Base-by-base conservation (phyloP, 2,888 invertebrate genomes). In the Pelosia muscerda region DNA sequence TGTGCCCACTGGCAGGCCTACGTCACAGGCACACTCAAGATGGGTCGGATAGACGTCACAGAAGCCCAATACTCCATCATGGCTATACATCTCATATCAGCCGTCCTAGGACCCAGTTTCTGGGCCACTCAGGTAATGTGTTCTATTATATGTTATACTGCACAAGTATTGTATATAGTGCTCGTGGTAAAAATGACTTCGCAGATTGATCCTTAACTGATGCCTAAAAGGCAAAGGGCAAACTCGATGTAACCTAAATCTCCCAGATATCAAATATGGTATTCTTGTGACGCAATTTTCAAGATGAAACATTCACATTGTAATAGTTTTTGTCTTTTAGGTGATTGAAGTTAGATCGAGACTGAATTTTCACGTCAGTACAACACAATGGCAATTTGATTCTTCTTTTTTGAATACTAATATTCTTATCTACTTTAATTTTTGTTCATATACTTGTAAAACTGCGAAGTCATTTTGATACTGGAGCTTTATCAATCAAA, bases 1-100 rank as follows among this genome's bases (percentile, higher is more conserved):
- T 98, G 98, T 92, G 99, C 99, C 25, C 99, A 99, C 93, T 99
- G 99, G 99, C 99, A 99, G 90, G 99, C 99, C 0, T 99, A 99
- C 92, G 99, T 99, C 55, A 99, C 99, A 74, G 99, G 98, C 60
- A 98, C 98, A 31, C 95, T 98, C 81, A 96, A 97, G 82, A 98
- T 99, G 95, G 98, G 98, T 63, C 97, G 96, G 91, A 95, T 99
- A 81, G 99, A 99, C 95, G 99, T 99, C 38, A 99, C 99, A 0
- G 99, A 99, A 95, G 99, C 99, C 9, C 99, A 99, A 94, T 97
- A 98, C 91, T 97, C 97, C 63, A 98, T 99, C 80, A 99, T 99
- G 79, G 91, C 92, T 63, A 97, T 99, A 81, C 98, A 99, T 86
- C 85, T 99, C 68, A 92, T 98, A 72, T 98, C 99, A 38, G 97